A percentile compares a stretch with the other conserved stretches of the same genome.
Evolutionary conservation across 2,113 vertebrate genomes (phyloP).

Genomic region (Caranx ignobilis): DNA sequence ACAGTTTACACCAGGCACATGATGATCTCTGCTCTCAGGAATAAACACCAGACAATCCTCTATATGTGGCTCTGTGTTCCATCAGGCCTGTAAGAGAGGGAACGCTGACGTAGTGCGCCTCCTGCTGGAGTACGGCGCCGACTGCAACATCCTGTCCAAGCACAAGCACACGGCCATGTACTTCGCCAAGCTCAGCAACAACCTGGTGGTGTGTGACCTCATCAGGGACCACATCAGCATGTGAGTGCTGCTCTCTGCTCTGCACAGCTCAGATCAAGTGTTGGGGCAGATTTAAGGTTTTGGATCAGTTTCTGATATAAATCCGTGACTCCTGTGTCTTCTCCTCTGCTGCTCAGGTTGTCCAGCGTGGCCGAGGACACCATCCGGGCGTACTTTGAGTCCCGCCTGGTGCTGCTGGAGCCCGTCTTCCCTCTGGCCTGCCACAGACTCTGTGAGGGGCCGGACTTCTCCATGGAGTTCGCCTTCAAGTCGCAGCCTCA

Average conservation of each 20-base stretch:
- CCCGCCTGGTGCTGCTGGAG: constrained; percentile 90
- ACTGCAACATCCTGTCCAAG: constrained; percentile 95
- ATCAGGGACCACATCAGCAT: constrained; percentile 90
- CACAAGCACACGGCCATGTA: constrained; percentile 92
- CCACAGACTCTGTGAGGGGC: constrained; percentile 95
- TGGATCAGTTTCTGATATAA: not conserved
- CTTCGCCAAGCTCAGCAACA: constrained; percentile 94
- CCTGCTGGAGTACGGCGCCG: constrained; percentile 93
- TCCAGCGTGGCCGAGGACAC: constrained; percentile 93
- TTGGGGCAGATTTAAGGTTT: no score
- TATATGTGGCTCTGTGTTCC: no score
- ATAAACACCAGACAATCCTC: no score
- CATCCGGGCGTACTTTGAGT: constrained; percentile 93
- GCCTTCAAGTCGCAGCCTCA: constrained; percentile 89
- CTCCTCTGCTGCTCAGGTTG: constrained; percentile 80
- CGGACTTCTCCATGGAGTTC: constrained; percentile 94
- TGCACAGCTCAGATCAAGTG: no score
- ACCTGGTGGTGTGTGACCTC: constrained; percentile 89
- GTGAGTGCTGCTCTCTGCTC: constrained; percentile 83
- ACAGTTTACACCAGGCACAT: not conserved
- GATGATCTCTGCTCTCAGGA: no score
- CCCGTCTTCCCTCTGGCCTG: constrained; percentile 93
- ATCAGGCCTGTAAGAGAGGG: constrained; percentile 95
- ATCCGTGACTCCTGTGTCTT: not conserved
- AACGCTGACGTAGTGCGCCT: constrained; percentile 94